Conservation (phyloP, 2,888 invertebrate species). For the Mesorhabditis spiculigera region DNA sequence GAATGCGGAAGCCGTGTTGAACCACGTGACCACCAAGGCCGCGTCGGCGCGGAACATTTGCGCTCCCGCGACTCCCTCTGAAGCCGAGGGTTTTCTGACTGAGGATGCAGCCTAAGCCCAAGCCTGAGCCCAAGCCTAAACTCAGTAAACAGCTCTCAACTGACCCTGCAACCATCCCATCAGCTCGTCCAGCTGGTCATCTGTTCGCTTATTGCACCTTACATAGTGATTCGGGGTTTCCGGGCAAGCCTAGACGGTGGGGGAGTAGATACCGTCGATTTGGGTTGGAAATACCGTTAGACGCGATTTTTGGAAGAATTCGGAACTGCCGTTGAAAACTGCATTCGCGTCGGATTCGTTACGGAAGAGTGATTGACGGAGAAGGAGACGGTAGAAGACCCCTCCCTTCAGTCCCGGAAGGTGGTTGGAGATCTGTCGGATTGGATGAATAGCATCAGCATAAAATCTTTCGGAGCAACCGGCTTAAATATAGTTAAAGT, state of each 20-base stretch:
- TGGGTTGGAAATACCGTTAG: background rate
- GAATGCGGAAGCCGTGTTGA: constrained; percentile 57
- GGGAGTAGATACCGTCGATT: background rate
- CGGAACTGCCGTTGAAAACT: constrained; percentile 29
- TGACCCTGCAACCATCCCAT: constrained; percentile 38
- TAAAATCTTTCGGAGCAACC: background rate
- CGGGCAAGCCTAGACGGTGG: constrained; percentile 44
- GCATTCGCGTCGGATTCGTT: constrained; percentile 44
- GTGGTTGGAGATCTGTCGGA: constrained; percentile 37
- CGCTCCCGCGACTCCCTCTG: constrained; percentile 83
- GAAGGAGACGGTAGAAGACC: constrained; percentile 51
- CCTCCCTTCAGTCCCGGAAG: constrained; percentile 50
- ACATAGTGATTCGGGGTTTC: constrained; percentile 51
- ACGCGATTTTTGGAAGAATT: background rate
- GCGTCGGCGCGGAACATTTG: constrained; percentile 86
- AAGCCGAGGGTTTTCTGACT: constrained; percentile 61
- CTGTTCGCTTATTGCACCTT: constrained; percentile 49
- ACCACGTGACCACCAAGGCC: constrained; percentile 84
- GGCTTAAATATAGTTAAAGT: background rate
- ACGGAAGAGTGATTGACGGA: constrained; percentile 55
- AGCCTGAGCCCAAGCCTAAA: background rate
- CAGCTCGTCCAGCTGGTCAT: constrained; percentile 54
- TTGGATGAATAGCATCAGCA: background rate
- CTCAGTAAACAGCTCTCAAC: background rate
- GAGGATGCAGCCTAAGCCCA: background rate